These are phyloP conservation scores for Macrocentrus cingulum DNA, from an alignment of 1,140 invertebrate species.

Conservation along the genomic window DNA sequence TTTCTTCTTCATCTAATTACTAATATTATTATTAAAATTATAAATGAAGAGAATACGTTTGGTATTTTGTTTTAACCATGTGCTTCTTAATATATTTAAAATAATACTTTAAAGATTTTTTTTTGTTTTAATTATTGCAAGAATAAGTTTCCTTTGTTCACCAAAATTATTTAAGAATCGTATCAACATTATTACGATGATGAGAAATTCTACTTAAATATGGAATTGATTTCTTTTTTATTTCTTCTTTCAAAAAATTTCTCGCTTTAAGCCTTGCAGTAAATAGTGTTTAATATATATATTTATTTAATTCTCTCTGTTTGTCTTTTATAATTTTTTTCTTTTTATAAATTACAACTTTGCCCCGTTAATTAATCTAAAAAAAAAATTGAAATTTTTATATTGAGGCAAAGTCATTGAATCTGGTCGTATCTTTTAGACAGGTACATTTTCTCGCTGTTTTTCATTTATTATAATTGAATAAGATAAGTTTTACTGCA, in stretches of 20 bases:
- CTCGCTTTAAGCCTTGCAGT: conserved; percentile 15
- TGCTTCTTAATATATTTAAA: neutral
- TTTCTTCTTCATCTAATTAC: conserved; percentile 7
- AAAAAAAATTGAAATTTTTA: conserved; percentile 7
- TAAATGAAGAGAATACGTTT: conserved; percentile 1
- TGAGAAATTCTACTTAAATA: neutral
- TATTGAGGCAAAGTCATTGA: conserved; percentile 40
- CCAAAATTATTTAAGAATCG: neutral
- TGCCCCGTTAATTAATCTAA: conserved; percentile 12
- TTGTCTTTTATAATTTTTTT: conserved; percentile 19
- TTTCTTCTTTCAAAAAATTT: neutral
- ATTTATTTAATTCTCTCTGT: too few relatives aligned
- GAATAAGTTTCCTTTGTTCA: conserved; percentile 14
- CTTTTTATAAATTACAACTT: conserved; percentile 12
- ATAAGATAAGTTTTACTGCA: conserved; percentile 22
- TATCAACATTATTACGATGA: conserved; percentile 8
- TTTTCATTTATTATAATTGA: conserved; percentile 42
- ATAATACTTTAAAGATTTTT: too few relatives aligned
- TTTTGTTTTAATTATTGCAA: conserved; percentile 6
- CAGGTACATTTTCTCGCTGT: conserved; percentile 55
- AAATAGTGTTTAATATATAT: conserved; percentile 26
- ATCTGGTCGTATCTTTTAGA: conserved; percentile 45
- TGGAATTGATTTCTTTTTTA: conserved; percentile 1
- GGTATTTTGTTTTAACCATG: neutral
- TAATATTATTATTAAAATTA: conserved; percentile 10